Percentiles rank a stretch among this genome's conserved stretches.
Evolutionary conservation across 2,797 vertebrate species (phyloP).

Genomic region (Enteromius trimaculatus): DNA sequence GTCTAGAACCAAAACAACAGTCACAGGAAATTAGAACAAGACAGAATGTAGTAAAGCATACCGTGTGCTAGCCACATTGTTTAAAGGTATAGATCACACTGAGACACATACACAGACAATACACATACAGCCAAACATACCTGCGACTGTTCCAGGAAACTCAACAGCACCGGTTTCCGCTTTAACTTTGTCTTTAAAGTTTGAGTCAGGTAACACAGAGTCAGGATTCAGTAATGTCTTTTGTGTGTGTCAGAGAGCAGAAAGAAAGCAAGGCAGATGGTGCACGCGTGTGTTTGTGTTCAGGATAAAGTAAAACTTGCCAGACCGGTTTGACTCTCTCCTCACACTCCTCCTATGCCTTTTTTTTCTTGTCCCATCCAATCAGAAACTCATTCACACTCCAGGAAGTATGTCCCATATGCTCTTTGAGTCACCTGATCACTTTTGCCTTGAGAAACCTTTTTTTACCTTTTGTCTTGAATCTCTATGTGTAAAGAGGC

Average conservation of each 20-base stretch:
- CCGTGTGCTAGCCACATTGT: not conserved
- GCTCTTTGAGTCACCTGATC: constrained; percentile 41
- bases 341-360: constrained; percentile 13
- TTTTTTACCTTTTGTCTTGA: not conserved
- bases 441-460: not conserved
- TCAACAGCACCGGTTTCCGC: not conserved
- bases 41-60: not conserved
- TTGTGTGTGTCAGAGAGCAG: constrained; percentile 6
- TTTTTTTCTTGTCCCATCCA: constrained; percentile 22
- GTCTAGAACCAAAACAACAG: constrained; percentile 35
- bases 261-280: not conserved
- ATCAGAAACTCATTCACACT: constrained; percentile 31
- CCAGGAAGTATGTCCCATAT: constrained; percentile 39
- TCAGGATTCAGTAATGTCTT: not conserved
- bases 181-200: constrained; percentile 7
- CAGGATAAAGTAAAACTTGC: constrained; percentile 49
- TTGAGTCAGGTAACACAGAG: not conserved
- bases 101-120: constrained; percentile 8
- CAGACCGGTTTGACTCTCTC: constrained; percentile 48
- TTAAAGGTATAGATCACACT: not conserved
- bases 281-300: constrained; percentile 20
- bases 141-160: not conserved
- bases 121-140: constrained; percentile 53
- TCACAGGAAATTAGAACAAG: not conserved
- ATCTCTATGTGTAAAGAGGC: not conserved